phyloP scores from a whole-genome alignment of 2,888 invertebrate genomes.

The Eurytoma adleriae region DNA sequence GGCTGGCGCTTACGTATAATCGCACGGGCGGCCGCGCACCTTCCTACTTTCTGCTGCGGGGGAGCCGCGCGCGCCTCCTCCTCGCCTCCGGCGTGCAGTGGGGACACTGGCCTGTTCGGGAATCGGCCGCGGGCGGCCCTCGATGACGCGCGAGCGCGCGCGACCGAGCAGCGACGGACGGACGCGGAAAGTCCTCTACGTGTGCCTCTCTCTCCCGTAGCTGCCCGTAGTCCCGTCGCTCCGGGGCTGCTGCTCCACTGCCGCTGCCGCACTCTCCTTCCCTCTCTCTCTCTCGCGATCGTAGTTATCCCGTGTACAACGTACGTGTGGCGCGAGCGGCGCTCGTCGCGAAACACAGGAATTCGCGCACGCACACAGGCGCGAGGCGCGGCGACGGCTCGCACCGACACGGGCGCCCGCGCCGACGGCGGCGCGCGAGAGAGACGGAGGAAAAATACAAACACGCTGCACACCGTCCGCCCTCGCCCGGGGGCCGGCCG shows the following conservation, averaged over 20 bases:
- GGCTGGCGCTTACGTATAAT: neutral
- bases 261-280: neutral
- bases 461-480: neutral
- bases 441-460: constrained; percentile 30
- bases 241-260: neutral
- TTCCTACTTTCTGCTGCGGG: constrained; percentile 16
- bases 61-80: constrained; percentile 26
- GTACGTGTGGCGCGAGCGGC: constrained; percentile 53
- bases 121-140: constrained; percentile 31
- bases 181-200: constrained; percentile 33
- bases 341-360: constrained; percentile 57
- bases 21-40: neutral
- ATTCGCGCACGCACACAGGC: constrained; percentile 34
- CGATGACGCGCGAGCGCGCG: constrained; percentile 21
- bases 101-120: neutral
- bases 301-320: constrained; percentile 29
- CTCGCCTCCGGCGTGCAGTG: neutral
- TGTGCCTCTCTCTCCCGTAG: neutral
- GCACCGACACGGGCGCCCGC: neutral
- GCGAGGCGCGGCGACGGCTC: neutral
- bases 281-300: constrained; percentile 32
- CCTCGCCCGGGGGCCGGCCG: neutral
- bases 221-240: neutral
- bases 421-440: neutral
- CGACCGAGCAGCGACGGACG: constrained; percentile 16